Evolutionary conservation across 2,888 invertebrate genomes (phyloP).

Genomic region (Epiblema foenella): DNA sequence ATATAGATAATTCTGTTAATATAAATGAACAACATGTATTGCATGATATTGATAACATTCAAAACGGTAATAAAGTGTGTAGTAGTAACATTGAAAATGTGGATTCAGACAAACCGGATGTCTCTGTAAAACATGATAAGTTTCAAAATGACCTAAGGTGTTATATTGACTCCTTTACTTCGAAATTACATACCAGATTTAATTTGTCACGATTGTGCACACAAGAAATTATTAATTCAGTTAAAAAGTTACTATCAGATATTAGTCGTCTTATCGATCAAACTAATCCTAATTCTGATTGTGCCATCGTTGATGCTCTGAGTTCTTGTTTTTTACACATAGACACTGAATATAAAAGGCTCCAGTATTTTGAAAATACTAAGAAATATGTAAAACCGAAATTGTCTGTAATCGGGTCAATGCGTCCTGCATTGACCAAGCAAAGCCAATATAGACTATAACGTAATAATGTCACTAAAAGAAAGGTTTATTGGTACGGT

Average conservation of each 20-base stretch:
- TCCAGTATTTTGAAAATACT: no score
- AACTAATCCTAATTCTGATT: not conserved
- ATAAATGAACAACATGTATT: not conserved
- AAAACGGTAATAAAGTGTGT: no score
- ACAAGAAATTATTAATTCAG: no score
- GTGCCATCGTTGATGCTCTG: not conserved
- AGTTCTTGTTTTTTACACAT: not conserved
- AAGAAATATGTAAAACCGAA: no score
- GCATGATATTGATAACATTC: constrained; percentile 11
- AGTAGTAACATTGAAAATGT: no score
- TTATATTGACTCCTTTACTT: constrained; percentile 10
- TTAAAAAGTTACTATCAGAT: no score
- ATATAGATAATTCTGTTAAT: constrained; percentile 2
- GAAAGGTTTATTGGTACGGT: not conserved
- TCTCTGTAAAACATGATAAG: not conserved
- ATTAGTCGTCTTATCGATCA: not conserved
- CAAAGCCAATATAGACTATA: not conserved
- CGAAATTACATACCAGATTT: constrained; percentile 4
- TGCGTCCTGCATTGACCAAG: no score
- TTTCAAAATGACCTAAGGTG: constrained; percentile 13
- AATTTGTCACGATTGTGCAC: not conserved
- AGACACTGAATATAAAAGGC: no score
- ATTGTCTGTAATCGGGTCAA: not conserved
- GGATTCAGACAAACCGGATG: no score
- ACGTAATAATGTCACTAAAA: not conserved